Evolutionary conservation across 2,888 invertebrate genomes (phyloP).

Genomic region (Catocala sponsa): DNA sequence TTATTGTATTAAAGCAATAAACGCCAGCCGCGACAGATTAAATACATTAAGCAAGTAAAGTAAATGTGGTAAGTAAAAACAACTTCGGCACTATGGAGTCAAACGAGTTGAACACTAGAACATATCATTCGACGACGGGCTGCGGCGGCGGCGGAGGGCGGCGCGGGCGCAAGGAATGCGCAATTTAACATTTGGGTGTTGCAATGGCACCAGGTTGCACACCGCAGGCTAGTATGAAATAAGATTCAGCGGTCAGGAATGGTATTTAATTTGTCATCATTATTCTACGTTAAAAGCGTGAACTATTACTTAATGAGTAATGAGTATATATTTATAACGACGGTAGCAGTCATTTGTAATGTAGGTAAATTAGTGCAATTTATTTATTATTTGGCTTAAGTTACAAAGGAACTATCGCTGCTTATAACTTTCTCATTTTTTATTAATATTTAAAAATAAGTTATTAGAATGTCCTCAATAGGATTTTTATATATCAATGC

Average conservation of each 20-base stretch:
- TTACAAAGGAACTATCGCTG: too few relatives aligned
- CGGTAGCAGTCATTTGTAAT: conserved; percentile 27
- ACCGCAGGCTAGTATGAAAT: conserved; percentile 26
- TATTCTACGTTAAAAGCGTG: conserved; percentile 20
- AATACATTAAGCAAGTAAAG: too few relatives aligned
- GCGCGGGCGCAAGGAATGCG: conserved; percentile 52
- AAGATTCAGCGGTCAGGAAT: conserved; percentile 38
- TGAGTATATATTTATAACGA: conserved; percentile 16
- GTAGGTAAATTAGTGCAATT: conserved; percentile 2
- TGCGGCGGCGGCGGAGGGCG: too few relatives aligned
- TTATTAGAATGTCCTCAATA: too few relatives aligned
- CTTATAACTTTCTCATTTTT: too few relatives aligned
- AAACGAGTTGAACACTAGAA: conserved; percentile 14
- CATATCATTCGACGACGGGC: too few relatives aligned
- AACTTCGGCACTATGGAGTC: conserved; percentile 14
- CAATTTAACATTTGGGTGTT: conserved; percentile 59
- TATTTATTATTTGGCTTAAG: background rate
- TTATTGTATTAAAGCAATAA: too few relatives aligned
- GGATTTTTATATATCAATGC: too few relatives aligned
- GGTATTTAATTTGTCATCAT: conserved; percentile 33
- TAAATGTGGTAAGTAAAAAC: conserved; percentile 1
- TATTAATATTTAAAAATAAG: too few relatives aligned
- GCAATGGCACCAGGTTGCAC: conserved; percentile 32
- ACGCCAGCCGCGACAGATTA: too few relatives aligned
- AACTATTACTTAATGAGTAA: conserved; percentile 20